Evolutionary conservation across 2,113 vertebrate genomes (phyloP).

Genomic region (Echinops telfairi): DNA sequence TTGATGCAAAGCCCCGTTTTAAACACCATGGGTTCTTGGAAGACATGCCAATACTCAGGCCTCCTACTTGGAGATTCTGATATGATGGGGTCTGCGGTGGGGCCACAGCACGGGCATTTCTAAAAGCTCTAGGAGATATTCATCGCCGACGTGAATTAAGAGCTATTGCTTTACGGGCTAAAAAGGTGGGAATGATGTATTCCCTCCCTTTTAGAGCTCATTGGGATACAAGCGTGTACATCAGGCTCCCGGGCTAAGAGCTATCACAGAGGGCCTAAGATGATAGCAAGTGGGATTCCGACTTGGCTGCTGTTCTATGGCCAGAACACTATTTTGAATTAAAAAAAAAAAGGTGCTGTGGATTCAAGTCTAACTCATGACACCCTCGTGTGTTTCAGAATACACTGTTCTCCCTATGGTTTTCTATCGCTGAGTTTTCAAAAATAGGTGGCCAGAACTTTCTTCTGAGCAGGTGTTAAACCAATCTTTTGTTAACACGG

Average conservation of each 20-base stretch:
- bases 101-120: background rate
- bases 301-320: background rate
- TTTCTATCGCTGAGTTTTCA: background rate
- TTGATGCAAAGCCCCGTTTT: background rate
- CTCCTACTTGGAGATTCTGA: background rate
- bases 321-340: background rate
- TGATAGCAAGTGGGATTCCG: background rate
- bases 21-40: background rate
- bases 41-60: background rate
- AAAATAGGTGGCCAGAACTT: background rate
- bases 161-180: slow-evolving; percentile 8
- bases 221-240: background rate
- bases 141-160: background rate
- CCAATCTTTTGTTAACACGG: no score
- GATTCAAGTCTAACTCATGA: background rate
- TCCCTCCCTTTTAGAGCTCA: background rate
- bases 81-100: background rate
- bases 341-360: background rate
- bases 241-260: background rate
- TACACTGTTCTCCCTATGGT: background rate
- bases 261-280: background rate
- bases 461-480: background rate
- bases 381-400: background rate
- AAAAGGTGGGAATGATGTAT: background rate
- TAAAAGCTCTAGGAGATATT: background rate